A percentile compares a stretch with the other conserved stretches of the same genome.
Conservation (phyloP, 2,888 invertebrate genomes). For the Tineola bisselliella region DNA sequence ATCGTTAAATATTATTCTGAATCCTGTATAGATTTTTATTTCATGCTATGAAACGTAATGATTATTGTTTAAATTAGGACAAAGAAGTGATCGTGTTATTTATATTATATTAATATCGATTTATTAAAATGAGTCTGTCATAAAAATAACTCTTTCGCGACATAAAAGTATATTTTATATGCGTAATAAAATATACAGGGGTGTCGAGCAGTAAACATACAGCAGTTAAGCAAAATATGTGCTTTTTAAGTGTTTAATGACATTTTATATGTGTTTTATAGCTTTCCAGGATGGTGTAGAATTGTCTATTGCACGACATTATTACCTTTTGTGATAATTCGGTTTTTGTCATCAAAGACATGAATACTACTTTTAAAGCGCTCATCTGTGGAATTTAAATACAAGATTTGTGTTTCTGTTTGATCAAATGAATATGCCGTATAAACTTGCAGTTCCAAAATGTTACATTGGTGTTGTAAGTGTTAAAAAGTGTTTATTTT, state of each 20-base stretch:
- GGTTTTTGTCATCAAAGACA: too few species aligned
- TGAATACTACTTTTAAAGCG: too few species aligned
- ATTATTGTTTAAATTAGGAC: too few species aligned
- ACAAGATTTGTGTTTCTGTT: too few species aligned
- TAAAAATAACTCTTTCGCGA: constrained; percentile 5
- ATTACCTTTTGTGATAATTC: background rate
- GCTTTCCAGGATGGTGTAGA: background rate
- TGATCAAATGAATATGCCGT: too few species aligned
- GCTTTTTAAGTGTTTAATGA: constrained; percentile 13
- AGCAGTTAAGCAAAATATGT: constrained; percentile 13
- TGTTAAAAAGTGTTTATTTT: too few species aligned
- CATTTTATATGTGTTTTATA: constrained; percentile 11
- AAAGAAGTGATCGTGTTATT: background rate
- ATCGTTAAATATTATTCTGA: constrained; percentile 1
- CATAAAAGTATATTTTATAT: constrained; percentile 12
- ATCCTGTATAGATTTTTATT: background rate
- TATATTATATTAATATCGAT: background rate
- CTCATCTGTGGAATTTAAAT: too few species aligned
- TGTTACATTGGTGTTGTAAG: too few species aligned
- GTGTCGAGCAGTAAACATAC: constrained; percentile 12
- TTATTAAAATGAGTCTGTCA: background rate
- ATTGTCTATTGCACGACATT: background rate
- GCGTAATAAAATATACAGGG: constrained; percentile 10
- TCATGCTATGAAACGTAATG: too few species aligned
- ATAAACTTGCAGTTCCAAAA: too few species aligned